Base-by-base conservation (phyloP, 2,113 vertebrate genomes). In the Brienomyrus brachyistius region DNA sequence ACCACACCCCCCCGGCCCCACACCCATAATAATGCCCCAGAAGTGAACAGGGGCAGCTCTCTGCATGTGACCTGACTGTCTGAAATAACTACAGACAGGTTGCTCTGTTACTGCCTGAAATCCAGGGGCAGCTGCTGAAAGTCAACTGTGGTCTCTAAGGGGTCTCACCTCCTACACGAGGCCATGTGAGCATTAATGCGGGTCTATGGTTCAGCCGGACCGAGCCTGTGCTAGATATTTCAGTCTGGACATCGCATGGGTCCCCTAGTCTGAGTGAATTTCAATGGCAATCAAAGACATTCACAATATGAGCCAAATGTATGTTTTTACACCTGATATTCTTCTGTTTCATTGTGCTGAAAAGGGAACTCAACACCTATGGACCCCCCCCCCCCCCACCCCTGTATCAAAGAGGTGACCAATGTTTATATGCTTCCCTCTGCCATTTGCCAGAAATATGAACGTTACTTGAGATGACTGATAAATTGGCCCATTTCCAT, bases 121-220 rank as follows among this genome's bases (percentile, higher is more conserved):
- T 66, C 83, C 35, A 70, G 59, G 84, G 85, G 90, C 88, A 91
- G 90, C 91, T 91, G 91, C 87, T 86, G 15, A 52, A 74, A 91
- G 86, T 88, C 74, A 89, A 50, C 35, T 74, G 88, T 40, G 51
- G 87, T 52, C 89, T 90, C 89, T 45, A 52, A 62, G 91, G 90
- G 89, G 47, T 70, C n/a, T 87, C 59, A 59, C 45, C 54, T 89
- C 90, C 45, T 59, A 35, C 19, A 89, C 83, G 87, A 40, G 48
- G 50, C 11, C 13, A 89, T 47, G 80, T 35, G 54, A 88, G 86
- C 70, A 47, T 89, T 90, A 80, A 88, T 86, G 82, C 62, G 5
- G 35, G 77, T 8, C 19, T 45, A 10, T 45, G 62, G 31, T 11
- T 70, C 62, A 31, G 62, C 9, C 10, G n/a, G 62, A 27, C 62